Evolutionary conservation across 2,797 vertebrate genomes (phyloP).

Genomic region (Peromyscus melanophrys): DNA sequence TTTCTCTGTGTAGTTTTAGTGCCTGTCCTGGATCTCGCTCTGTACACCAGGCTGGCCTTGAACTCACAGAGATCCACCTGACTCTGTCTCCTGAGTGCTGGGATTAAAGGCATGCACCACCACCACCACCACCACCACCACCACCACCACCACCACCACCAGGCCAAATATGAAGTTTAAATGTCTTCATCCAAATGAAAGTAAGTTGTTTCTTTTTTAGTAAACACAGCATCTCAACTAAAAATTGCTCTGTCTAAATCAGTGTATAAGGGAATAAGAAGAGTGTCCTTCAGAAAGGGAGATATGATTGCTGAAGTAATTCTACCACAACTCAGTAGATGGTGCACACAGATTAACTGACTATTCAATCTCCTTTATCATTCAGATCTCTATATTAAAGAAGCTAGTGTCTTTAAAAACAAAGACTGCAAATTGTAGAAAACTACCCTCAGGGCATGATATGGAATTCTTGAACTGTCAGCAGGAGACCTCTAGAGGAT

Average conservation of each 20-base stretch:
- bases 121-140: too few relatives aligned
- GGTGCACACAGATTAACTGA: neutral
- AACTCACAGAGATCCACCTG: too few relatives aligned
- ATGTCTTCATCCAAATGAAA: neutral
- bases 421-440: neutral
- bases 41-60: too few relatives aligned
- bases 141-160: too few relatives aligned
- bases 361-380: neutral
- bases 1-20: too few relatives aligned
- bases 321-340: neutral
- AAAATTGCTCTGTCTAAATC: neutral
- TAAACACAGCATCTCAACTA: neutral
- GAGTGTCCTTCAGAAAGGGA: neutral
- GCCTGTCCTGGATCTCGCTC: too few relatives aligned
- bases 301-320: neutral
- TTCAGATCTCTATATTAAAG: neutral
- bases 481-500: neutral
- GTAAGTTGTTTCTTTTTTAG: neutral
- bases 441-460: too few relatives aligned
- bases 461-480: neutral
- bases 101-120: too few relatives aligned
- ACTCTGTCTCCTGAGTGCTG: too few relatives aligned
- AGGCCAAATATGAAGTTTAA: neutral
- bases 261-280: neutral
- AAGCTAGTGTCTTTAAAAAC: neutral